Conservation (phyloP, 1,140 invertebrate genomes). For the Brachionus paranguensis region DNA sequence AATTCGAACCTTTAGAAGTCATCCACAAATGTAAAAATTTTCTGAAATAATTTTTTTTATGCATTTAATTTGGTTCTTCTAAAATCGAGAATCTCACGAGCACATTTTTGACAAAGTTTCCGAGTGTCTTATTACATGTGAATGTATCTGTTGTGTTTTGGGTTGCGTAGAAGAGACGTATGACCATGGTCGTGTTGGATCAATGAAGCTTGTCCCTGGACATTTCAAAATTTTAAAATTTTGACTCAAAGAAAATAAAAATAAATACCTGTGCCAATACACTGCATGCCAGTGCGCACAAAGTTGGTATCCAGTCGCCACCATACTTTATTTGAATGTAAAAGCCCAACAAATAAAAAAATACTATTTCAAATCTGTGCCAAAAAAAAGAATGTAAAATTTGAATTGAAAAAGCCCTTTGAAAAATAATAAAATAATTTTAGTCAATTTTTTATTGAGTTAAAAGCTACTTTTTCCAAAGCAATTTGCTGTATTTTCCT, state of each 20-base stretch:
- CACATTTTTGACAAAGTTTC: too few relatives aligned
- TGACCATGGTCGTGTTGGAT: conserved; percentile 56
- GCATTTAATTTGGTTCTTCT: too few relatives aligned
- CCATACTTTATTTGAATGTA: conserved; percentile 49
- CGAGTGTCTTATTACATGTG: too few relatives aligned
- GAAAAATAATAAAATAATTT: background rate
- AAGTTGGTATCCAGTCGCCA: conserved; percentile 43
- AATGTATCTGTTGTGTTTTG: conserved; percentile 47
- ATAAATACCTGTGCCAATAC: conserved; percentile 43
- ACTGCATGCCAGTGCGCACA: conserved; percentile 47
- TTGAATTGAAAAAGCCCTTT: conserved; percentile 45
- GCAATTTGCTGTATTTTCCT: conserved; percentile 16
- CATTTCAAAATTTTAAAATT: background rate
- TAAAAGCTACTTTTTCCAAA: background rate
- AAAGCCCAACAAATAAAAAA: conserved; percentile 48
- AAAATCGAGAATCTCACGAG: too few relatives aligned
- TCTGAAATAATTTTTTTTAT: too few relatives aligned
- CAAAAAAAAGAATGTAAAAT: conserved; percentile 47
- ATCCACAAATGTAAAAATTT: too few relatives aligned
- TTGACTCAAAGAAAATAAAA: background rate
- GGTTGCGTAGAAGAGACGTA: conserved; percentile 50
- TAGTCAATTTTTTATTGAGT: background rate
- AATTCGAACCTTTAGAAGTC: too few relatives aligned
- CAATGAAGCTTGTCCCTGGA: conserved; percentile 54
- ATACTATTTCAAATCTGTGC: conserved; percentile 47